Evolutionary conservation across 2,113 vertebrate species (phyloP).

Genomic region (Ia io): DNA sequence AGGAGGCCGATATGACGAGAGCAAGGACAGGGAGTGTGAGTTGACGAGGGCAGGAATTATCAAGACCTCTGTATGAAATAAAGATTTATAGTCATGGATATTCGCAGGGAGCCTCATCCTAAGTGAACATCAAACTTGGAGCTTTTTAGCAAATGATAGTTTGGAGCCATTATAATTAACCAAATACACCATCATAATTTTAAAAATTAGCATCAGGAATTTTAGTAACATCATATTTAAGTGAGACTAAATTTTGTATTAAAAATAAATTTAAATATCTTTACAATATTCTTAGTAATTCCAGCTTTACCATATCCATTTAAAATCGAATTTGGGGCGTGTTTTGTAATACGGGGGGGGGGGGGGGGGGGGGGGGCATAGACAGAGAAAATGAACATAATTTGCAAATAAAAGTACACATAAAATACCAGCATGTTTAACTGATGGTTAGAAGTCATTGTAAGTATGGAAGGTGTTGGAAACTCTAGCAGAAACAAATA

Average conservation of each 20-base stretch:
- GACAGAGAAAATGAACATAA: background rate
- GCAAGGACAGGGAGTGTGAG: background rate
- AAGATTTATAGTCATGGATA: background rate
- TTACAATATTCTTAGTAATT: background rate
- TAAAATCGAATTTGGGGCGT: constrained; percentile 7
- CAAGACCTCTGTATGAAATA: background rate
- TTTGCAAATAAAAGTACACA: constrained; percentile 24
- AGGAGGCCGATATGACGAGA: background rate
- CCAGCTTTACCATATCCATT: background rate
- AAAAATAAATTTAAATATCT: constrained; percentile 22
- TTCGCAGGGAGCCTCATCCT: background rate
- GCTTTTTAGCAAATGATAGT: background rate
- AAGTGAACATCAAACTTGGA: background rate
- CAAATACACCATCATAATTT: background rate
- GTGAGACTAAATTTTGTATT: background rate
- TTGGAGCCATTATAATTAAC: background rate
- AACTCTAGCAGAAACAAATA: background rate
- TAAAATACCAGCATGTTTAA: background rate
- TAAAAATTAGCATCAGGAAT: background rate
- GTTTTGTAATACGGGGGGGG: background rate
- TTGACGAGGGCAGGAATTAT: background rate
- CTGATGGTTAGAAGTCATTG: background rate
- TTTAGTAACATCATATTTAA: constrained; percentile 15
- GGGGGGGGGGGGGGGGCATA: background rate
- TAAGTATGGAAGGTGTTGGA: background rate